Evolutionary conservation across 2,113 vertebrate species (phyloP).

Genomic region (Laterallus jamaicensis): DNA sequence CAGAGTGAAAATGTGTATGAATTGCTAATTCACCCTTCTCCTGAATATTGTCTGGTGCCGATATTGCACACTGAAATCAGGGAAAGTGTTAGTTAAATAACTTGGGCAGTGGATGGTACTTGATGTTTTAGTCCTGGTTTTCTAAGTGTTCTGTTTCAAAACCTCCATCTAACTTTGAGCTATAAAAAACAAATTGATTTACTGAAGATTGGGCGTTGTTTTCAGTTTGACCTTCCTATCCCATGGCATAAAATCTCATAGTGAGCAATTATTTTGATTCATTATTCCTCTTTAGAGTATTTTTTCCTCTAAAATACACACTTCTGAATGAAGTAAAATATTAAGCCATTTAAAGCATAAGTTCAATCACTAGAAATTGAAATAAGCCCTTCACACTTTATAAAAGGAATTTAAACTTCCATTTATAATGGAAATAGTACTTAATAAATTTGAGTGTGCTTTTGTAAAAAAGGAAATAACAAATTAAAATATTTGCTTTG

Average conservation of each 20-base stretch:
- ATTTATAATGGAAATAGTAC: background rate
- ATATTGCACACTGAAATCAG: background rate
- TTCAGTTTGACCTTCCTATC: background rate
- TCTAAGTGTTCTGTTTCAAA: background rate
- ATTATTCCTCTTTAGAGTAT: background rate
- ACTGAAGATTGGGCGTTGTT: background rate
- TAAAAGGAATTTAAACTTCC: background rate
- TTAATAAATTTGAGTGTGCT: background rate
- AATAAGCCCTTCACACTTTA: background rate
- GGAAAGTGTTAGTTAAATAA: background rate
- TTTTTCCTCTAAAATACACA: background rate
- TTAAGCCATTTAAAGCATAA: background rate
- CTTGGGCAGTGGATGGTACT: background rate
- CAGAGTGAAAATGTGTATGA: background rate
- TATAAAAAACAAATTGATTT: background rate
- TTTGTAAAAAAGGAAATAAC: background rate
- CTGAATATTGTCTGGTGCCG: background rate
- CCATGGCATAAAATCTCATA: background rate
- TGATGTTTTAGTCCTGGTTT: background rate
- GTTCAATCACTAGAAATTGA: background rate
- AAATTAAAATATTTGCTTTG: conserved; percentile 28
- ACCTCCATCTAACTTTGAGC: background rate
- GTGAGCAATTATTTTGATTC: conserved; percentile 24
- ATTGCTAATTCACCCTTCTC: background rate
- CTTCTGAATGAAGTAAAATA: background rate